A percentile compares a stretch with the other conserved stretches of the same genome.
Evolutionary conservation across 2,113 vertebrate genomes (phyloP).

Genomic region (Euleptes europaea): DNA sequence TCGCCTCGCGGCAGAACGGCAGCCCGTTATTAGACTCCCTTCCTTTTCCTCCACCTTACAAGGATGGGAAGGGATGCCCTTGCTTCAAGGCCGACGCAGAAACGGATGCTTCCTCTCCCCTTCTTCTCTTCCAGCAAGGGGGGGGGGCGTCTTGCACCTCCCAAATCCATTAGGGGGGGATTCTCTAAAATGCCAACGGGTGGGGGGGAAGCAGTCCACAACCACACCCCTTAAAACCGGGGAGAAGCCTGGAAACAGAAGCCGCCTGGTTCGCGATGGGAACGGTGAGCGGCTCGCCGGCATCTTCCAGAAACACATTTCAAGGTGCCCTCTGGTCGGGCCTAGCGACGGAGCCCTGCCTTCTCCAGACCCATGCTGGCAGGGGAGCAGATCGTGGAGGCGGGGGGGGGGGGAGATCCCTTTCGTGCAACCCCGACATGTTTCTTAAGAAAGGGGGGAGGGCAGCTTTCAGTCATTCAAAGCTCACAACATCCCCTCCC

Average conservation of each 20-base stretch:
- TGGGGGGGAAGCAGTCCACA: background rate
- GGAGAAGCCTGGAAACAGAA: no score
- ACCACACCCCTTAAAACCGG: background rate
- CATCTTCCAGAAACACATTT: background rate
- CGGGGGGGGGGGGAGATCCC: background rate
- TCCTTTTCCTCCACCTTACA: background rate
- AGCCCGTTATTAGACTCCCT: background rate
- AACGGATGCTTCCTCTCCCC: background rate
- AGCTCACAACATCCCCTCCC: background rate
- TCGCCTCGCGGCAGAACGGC: background rate
- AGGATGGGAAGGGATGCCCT: background rate
- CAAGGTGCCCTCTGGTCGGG: slow-evolving; percentile 61
- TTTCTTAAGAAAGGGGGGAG: background rate
- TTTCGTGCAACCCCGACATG: background rate
- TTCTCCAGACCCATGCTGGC: background rate
- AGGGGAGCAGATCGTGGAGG: background rate
- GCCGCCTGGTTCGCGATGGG: no score
- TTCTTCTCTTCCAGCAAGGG: background rate
- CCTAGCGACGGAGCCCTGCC: background rate
- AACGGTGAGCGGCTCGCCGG: background rate
- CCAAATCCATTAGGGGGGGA: background rate
- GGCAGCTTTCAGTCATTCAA: background rate
- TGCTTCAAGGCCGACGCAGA: background rate
- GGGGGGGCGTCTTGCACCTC: background rate
- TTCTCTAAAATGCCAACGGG: background rate